Evolutionary conservation across 1,140 invertebrate species (phyloP).

Genomic region (Bicyclus anynana): DNA sequence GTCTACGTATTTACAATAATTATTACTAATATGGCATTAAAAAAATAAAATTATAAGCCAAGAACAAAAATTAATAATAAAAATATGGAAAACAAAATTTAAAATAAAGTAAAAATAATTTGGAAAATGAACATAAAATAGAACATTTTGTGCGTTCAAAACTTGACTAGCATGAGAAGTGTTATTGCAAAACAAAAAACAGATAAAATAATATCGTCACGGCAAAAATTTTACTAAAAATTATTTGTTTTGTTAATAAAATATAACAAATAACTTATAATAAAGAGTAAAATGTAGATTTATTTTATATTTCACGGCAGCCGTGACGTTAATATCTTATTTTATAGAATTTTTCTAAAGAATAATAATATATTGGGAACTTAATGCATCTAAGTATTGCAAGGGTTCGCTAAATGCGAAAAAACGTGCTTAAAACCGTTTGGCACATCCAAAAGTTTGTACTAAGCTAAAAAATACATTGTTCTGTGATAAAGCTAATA

Average conservation of each 20-base stretch:
- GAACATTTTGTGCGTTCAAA: slow-evolving; percentile 62
- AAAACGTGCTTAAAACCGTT: slow-evolving; percentile 61
- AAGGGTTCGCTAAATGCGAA: slow-evolving; percentile 61
- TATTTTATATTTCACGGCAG: not conserved
- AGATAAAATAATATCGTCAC: slow-evolving; percentile 23
- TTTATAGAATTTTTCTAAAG: slow-evolving; percentile 32
- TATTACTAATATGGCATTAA: slow-evolving; percentile 73
- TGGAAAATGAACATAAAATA: slow-evolving; percentile 43
- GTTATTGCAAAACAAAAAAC: slow-evolving; percentile 60
- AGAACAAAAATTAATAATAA: slow-evolving; percentile 32
- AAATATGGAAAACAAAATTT: slow-evolving; percentile 33
- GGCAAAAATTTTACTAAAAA: not conserved
- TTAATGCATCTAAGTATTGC: slow-evolving; percentile 65
- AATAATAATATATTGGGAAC: slow-evolving; percentile 47
- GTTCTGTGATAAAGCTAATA: slow-evolving; percentile 61
- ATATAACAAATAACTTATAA: not conserved
- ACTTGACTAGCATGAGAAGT: slow-evolving; percentile 74
- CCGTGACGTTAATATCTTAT: slow-evolving; percentile 1
- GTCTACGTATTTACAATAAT: slow-evolving; percentile 53
- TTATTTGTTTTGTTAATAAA: not conserved
- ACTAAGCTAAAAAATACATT: slow-evolving; percentile 67
- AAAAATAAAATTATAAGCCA: slow-evolving; percentile 57
- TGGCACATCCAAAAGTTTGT: slow-evolving; percentile 71
- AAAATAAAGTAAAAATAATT: slow-evolving; percentile 49
- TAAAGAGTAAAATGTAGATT: slow-evolving; percentile 30